phyloP scores from a whole-genome alignment of 2,113 vertebrate genomes.

The Furnarius figulus region DNA sequence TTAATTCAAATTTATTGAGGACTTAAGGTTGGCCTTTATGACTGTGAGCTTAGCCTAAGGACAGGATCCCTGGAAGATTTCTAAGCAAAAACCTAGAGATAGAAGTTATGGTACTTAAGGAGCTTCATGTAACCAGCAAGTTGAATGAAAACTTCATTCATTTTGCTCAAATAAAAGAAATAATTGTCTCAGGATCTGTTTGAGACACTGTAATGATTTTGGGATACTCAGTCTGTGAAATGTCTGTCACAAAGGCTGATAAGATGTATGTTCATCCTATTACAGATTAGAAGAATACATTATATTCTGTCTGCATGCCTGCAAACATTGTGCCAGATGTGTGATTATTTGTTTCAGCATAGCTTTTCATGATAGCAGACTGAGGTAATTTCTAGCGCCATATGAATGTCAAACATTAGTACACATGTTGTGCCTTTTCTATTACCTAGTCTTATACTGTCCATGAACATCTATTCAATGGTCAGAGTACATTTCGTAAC shows the following conservation, averaged over 20 bases:
- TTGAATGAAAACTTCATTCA: neutral
- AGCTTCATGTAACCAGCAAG: neutral
- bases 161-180: neutral
- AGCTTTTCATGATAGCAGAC: neutral
- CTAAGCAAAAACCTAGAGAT: neutral
- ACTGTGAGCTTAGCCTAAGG: neutral
- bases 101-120: neutral
- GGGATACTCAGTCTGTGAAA: neutral
- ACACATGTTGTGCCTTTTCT: neutral
- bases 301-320: neutral
- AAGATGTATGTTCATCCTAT: neutral
- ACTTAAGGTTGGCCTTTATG: neutral
- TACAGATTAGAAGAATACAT: neutral
- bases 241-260: neutral
- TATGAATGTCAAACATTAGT: neutral
- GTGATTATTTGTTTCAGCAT: neutral
- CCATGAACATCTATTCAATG: neutral
- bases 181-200: neutral
- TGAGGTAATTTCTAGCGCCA: neutral
- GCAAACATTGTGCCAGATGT: neutral
- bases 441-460: neutral
- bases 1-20: neutral
- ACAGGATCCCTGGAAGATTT: neutral
- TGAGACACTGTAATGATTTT: neutral
- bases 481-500: neutral